These are phyloP conservation scores for Phortica variegata DNA, from an alignment of 1,140 invertebrate species.

Conservation along the genomic window DNA sequence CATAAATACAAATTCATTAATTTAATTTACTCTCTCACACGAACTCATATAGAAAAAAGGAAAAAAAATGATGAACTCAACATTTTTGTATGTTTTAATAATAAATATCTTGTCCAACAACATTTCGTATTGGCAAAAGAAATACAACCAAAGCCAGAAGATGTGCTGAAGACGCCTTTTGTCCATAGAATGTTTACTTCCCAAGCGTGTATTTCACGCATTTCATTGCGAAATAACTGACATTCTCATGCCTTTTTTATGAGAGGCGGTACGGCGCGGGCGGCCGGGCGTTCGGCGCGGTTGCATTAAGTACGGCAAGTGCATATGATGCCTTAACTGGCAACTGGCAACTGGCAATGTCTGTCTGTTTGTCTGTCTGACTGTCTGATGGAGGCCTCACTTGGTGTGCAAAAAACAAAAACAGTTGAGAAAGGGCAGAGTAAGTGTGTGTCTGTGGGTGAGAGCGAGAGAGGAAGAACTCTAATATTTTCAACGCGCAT, in stretches of 20 bases:
- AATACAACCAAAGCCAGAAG: no score
- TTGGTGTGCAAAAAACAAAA: background rate
- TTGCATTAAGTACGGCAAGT: conserved; percentile 7
- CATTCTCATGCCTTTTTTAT: conserved; percentile 42
- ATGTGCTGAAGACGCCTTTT: no score
- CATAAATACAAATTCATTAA: conserved; percentile 36
- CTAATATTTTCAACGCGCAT: conserved; percentile 52
- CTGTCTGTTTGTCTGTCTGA: conserved; percentile 1
- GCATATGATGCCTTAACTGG: no score
- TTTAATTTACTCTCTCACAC: conserved; percentile 51
- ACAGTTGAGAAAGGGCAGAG: no score
- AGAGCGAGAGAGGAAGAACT: conserved; percentile 45
- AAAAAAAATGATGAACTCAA: conserved; percentile 34
- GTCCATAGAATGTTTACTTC: conserved; percentile 41
- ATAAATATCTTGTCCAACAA: no score
- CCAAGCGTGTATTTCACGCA: conserved; percentile 44
- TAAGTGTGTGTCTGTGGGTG: no score
- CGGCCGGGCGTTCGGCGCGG: background rate
- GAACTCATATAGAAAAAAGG: conserved; percentile 37
- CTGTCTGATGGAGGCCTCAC: background rate
- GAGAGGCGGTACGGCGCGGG: conserved; percentile 13
- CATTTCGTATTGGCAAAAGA: no score
- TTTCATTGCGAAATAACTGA: conserved; percentile 47
- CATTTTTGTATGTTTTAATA: conserved; percentile 7
- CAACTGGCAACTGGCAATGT: conserved; percentile 3